phyloP scores from a whole-genome alignment of 2,113 vertebrate species.

The Campylomormyrus numenius region DNA sequence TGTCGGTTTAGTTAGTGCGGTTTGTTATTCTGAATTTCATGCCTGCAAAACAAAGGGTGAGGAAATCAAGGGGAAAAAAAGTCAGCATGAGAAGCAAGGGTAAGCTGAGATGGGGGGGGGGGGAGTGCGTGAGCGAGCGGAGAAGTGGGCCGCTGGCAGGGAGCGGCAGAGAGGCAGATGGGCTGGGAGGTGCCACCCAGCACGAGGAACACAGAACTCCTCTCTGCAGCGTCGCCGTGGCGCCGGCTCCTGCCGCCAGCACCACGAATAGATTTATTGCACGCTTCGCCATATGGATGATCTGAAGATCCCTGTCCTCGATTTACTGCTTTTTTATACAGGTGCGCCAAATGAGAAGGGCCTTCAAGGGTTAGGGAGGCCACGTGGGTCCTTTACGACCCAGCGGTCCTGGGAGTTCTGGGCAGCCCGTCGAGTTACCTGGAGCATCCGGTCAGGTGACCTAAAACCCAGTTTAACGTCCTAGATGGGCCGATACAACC shows the following conservation, averaged over 20 bases:
- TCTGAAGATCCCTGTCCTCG: background rate
- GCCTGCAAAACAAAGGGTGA: background rate
- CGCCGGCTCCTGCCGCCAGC: background rate
- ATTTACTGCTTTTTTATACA: background rate
- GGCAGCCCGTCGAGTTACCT: background rate
- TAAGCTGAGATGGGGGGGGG: background rate
- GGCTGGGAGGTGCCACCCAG: background rate
- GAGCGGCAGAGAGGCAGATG: conserved; percentile 5
- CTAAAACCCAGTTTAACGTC: background rate
- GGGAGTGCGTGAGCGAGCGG: background rate
- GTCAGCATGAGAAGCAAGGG: background rate
- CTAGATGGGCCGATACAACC: background rate
- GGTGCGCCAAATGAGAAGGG: background rate
- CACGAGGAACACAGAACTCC: background rate
- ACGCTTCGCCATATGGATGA: background rate
- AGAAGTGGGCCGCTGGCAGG: background rate
- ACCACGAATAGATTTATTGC: background rate
- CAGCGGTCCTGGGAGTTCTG: background rate
- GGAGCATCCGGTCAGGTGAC: background rate
- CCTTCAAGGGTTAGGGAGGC: background rate
- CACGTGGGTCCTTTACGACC: background rate
- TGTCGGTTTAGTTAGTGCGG: background rate
- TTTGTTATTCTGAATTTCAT: background rate
- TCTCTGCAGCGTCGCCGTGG: background rate
- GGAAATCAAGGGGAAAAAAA: background rate